Evolutionary conservation across 2,888 invertebrate species (phyloP), one percentile per base, ranked within the genome.

Genomic region (Antheraea assamensis): DNA sequence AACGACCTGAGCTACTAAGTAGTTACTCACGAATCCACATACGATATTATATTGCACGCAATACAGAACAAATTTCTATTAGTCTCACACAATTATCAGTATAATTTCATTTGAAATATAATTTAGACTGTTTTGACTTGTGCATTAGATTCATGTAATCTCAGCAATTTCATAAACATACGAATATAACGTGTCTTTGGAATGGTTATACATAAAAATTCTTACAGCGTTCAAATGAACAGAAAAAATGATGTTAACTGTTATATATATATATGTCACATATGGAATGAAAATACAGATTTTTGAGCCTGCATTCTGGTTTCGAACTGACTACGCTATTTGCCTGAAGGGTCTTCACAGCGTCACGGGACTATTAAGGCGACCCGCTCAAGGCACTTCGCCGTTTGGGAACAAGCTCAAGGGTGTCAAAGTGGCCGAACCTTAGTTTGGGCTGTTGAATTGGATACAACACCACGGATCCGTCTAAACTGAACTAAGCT

Each of bases 21-120:
- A 35, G 52, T 72, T 72, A 72, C 72, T 72, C 72, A 72, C 72
- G 72, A 52, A 72, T 24, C 66, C n/a, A 72, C 35, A 35, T 58
- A 47, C n/a, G 47, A 61, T n/a, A 71, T 71, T 52, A 58, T 47
- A 71, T 70, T 71, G 71, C 73, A 73, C 73, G 73, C 71, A 71
- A 70, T 42, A 27, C 52, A 71, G 49, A 49, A 72, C 49, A 52
- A 47, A 72, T 55, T 61, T 64, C 35, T 66, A 49, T 72, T 72
- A 72, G 72, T 30, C 49, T 66, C 72, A n/a, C 66, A 19, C n/a
- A 66, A 66, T 72, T 72, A 49, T 66, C 27, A 30, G 30, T 49
- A 52, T 66, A 49, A 58, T 72, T 49, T 66, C 31, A 58, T 10
- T 7, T 58, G 19, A 58, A n/a, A n/a, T 5, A 58, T 27, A 61